These are phyloP conservation scores for Euleptes europaea DNA, from an alignment of 2,113 vertebrate species.

Conservation along the genomic window DNA sequence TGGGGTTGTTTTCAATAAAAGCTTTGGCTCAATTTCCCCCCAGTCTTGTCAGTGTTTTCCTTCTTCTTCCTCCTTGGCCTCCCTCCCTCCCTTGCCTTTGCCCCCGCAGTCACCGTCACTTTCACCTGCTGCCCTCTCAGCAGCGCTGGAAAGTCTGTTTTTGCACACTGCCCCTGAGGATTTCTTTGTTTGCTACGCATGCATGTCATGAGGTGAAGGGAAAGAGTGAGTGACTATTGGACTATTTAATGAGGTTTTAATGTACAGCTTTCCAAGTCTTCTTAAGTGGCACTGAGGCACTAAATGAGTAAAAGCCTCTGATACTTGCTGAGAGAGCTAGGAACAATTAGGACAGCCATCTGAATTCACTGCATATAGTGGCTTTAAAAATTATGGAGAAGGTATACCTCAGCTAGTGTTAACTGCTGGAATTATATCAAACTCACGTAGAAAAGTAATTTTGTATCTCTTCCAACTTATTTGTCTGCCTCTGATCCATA, in stretches of 20 bases:
- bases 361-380: background rate
- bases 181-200: background rate
- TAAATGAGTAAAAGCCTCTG: background rate
- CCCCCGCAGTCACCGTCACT: too few species aligned
- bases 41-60: too few species aligned
- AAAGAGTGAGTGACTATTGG: background rate
- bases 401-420: background rate
- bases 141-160: too few species aligned
- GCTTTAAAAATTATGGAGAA: background rate
- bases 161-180: too few species aligned
- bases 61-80: too few species aligned
- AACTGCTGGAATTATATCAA: background rate
- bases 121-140: too few species aligned
- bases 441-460: background rate
- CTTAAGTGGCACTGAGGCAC: background rate
- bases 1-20: too few species aligned
- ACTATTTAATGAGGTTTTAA: background rate
- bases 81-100: too few species aligned
- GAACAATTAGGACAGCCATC: background rate
- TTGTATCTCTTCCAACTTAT: background rate
- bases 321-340: background rate
- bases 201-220: background rate
- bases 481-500: background rate
- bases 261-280: background rate
- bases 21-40: too few species aligned